Base-by-base conservation (phyloP, 2,113 vertebrate genomes). In the Corythaeola cristata region DNA sequence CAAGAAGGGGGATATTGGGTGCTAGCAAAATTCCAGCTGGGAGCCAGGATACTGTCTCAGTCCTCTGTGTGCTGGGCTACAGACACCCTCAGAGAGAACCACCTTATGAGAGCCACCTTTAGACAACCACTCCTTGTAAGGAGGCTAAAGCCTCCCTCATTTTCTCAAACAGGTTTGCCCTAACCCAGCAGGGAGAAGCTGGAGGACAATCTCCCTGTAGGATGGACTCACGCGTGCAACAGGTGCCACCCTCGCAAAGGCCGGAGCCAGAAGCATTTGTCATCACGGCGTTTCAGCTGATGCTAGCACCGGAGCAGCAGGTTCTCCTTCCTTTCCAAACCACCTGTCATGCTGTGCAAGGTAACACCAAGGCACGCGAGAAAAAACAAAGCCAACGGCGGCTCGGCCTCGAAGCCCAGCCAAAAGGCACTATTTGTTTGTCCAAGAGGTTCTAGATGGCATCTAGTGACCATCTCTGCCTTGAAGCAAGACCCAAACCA, bases 281-380 rank as follows among this genome's bases (percentile, higher is more conserved):
- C 78, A 71, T 2, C 5, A 0, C 1, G 18, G 60, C 58, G 2
- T 71, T 80, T 50, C 63, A 64, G 80, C 85, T 86, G 85, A 88
- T 15, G 68, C 52, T 8, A 78, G 79, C 85, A 84, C 28, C 44
- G 63, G 32, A 96, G 68, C 13, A 75, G 92, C 95, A 93, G 72
- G 82, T 87, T 84, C 26, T 60, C 73, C 84, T 55, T 45, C 79
- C 75, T 63, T 69, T 16, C 68, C 81, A 45, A 84, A 41, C 49
- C 3, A 8, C 28, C 53, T 1, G 5, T 28, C 60, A 6, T 0
- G 5, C 60, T 1, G 15, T 2, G 24, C 62, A 3, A 80, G 45
- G 71, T 26, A 35, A 72, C 9, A 33, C 32, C 58, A 44, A 62
- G 53, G 17, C 32, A 5, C 21, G 8, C 1, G 1, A 68, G 64